Evolutionary conservation across 2,797 vertebrate species (phyloP).

Genomic region (Paguma larvata): DNA sequence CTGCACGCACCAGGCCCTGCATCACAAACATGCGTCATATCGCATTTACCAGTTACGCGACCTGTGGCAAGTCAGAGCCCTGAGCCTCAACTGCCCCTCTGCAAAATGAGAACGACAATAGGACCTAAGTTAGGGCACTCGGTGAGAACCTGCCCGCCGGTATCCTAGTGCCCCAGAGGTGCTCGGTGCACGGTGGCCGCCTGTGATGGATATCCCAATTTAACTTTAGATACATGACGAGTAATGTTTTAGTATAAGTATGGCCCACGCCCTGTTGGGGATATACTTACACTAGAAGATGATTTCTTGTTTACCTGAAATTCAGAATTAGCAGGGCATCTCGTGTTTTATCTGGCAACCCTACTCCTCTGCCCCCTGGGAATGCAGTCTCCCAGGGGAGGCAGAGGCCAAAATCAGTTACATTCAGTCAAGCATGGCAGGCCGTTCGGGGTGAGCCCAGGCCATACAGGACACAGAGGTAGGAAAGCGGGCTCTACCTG

Average conservation of each 20-base stretch:
- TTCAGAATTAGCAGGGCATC: not conserved
- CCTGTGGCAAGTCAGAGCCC: not conserved
- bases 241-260: not conserved
- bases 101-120: not conserved
- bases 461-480: not conserved
- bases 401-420: not conserved
- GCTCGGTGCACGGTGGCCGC: not conserved
- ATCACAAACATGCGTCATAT: not conserved
- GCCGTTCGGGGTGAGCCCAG: not conserved
- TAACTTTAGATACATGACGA: not conserved
- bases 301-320: not conserved
- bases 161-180: fast-evolving
- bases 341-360: not conserved
- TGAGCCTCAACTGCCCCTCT: not conserved
- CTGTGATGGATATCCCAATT: not conserved
- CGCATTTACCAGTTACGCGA: not conserved
- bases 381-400: not conserved
- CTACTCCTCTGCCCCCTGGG: not conserved
- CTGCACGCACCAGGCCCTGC: not conserved
- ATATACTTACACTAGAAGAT: not conserved
- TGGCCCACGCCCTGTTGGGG: not conserved
- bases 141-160: not conserved
- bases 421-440: not conserved
- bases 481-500: not conserved
- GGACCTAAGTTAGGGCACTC: not conserved